Base-by-base conservation (phyloP, 2,113 vertebrate genomes). In the Corapipo altera region DNA sequence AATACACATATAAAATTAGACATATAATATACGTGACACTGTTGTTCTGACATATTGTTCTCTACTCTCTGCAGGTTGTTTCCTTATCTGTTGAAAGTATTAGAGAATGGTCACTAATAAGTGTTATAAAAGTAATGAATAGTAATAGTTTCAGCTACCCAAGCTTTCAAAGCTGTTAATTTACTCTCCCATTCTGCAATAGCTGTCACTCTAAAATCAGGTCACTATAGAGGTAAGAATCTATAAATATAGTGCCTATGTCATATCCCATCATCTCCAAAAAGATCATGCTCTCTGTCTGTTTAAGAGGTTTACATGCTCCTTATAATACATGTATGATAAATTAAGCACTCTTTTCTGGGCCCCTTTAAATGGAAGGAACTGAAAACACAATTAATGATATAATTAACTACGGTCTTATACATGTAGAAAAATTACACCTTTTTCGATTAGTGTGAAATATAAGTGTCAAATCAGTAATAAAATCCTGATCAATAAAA, bases 401-500 rank as follows among this genome's bases (percentile, higher is more conserved):
- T 99, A 98, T 99, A 99, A 99, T 99, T 99, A 99, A 99, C 99
- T 98, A 98, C 97, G 83, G 98, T 96, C 99, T 98, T 99, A 98
- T 98, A 98, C 98, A 97, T 97, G 98, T 98, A 97, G 98, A 98
- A 99, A 99, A 99, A 99, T 99, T 99, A 99, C 98, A 98, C 97
- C 98, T 98, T 93, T 98, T 99, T 99, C 98, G 98, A 99, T 99
- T 99, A 99, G 98, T 97, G 98, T 99, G 99, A 99, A 99, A 99
- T 99, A 99, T 98, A 98, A 98, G 98, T 99, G 99, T 99, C 99
- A 99, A 98, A 99, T 99, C 98, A 66, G 98, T 98, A 98, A 99
- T 99, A 99, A 99, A 99, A 99, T 98, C 98, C 98, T 98, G 99
- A 99, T 99, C 99, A 99, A 99, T 99, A 99, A 99, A 99, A 99